Base-by-base conservation (phyloP, 2,888 invertebrate genomes). In the Dastarcus helophoroides region DNA sequence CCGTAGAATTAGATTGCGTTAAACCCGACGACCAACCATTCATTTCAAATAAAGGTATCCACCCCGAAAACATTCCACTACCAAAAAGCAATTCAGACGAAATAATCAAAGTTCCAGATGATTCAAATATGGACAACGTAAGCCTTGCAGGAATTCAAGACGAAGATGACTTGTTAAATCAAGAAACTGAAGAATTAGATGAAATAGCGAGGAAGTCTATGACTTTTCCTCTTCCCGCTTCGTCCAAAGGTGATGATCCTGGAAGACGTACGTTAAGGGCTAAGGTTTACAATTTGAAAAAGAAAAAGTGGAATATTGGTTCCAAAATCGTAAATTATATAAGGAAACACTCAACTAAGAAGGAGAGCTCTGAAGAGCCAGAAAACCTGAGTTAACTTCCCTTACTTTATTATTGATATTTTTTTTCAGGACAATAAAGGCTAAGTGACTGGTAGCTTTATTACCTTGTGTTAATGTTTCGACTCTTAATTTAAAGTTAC, bases 261-360 rank as follows among this genome's bases (percentile, higher is more conserved):
- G 38, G 39, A 3, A n/a, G n/a, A n/a, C n/a, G n/a, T n/a, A n/a
- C n/a, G n/a, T 36, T 47, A 10, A 39, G 38, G 11, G 41, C 41
- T 1, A 35, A 40, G 19, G 44, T 43, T 30, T 38, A 45, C 12
- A 48, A 48, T 1, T 14, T 47, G 7, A 44, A 42, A 11, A 47
- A 44, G 43, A 52, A 50, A 10, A 53, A 50, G 26, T 52, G 48
- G 50, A 45, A 45, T 33, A 38, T 53, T 11, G 45, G 49, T 5
- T 37, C 42, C 1, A 50, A 43, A 29, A 37, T 54, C 23, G 41
- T 47, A 19, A 46, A 44, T 16, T 51, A 47, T 31, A 43, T 53
- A 4, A 48, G 40, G 33, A 44, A 44, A 13, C 15, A 21, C n/a
- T 9, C 29, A 22, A 13, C 35, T 2, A 42, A 41, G 26, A 38